These are phyloP conservation scores for Homalodisca vitripennis DNA, from an alignment of 1,140 invertebrate genomes.

Conservation along the genomic window DNA sequence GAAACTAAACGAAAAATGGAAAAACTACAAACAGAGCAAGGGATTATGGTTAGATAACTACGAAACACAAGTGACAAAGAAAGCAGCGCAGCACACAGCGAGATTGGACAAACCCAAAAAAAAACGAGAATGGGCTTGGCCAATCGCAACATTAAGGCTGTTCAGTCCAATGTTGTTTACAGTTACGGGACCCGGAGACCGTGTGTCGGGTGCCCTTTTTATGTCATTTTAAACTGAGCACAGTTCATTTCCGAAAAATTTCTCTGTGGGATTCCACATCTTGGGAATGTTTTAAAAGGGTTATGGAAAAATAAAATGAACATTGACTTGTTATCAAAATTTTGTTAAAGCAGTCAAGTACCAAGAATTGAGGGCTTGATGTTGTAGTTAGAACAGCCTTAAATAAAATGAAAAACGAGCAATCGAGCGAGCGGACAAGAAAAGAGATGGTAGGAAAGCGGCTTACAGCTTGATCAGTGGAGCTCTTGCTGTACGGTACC, in stretches of 20 bases:
- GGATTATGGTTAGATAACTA: constrained; percentile 8
- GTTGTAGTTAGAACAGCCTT: constrained; percentile 30
- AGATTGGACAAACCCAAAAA: constrained; percentile 27
- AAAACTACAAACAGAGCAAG: constrained; percentile 21
- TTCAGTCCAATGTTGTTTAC: too few relatives aligned
- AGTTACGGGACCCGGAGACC: background rate
- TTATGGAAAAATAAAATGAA: background rate
- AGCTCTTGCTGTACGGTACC: constrained; percentile 98
- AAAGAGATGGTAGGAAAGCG: constrained; percentile 55
- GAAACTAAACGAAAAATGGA: background rate
- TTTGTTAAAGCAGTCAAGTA: background rate
- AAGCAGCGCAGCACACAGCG: constrained; percentile 31
- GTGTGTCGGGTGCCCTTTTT: background rate
- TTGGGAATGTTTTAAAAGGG: background rate
- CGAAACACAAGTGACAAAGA: constrained; percentile 27
- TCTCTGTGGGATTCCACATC: background rate
- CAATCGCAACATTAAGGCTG: constrained; percentile 33
- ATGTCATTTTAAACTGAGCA: background rate
- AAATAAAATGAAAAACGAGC: constrained; percentile 31
- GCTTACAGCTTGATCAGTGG: constrained; percentile 99
- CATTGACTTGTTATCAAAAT: background rate
- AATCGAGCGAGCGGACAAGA: constrained; percentile 41
- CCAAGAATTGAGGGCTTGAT: background rate
- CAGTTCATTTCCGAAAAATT: background rate
- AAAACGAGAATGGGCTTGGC: constrained; percentile 17